Conservation (phyloP, 2,113 vertebrate genomes). For the Hoplias malabaricus region DNA sequence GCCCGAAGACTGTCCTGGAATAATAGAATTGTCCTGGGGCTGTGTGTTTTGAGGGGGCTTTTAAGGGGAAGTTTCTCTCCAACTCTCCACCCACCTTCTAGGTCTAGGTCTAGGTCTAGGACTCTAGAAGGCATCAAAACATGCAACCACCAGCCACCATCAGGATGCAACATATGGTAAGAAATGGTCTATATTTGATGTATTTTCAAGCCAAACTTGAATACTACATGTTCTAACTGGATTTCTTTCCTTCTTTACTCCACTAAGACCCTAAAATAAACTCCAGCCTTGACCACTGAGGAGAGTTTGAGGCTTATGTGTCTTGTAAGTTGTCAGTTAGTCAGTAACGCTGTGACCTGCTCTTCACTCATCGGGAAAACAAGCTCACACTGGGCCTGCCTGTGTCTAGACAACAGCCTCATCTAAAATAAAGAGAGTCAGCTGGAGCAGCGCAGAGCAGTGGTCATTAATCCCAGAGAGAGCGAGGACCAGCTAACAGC, state of each 20-base stretch:
- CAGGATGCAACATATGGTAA: no score
- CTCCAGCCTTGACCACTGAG: neutral
- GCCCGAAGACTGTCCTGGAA: neutral
- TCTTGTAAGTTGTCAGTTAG: neutral
- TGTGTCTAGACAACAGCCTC: neutral
- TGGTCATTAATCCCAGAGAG: neutral
- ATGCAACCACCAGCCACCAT: no score
- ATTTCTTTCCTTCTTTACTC: neutral
- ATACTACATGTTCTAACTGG: neutral
- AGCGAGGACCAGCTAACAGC: constrained; percentile 15
- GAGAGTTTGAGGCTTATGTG: neutral
- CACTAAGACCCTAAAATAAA: neutral
- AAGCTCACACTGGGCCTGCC: neutral
- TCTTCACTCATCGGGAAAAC: neutral
- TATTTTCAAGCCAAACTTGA: no score
- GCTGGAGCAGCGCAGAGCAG: neutral
- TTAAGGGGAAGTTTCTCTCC: no score
- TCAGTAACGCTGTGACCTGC: neutral
- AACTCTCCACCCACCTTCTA: no score
- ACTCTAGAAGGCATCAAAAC: no score
- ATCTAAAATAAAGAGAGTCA: neutral
- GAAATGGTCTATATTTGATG: no score
- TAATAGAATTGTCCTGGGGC: constrained; percentile 4
- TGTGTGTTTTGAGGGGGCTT: no score
- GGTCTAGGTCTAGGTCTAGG: no score